Conservation (phyloP, 37 sponge, comb jelly and placozoan genomes). For the Hexactinellida sp. region DNA sequence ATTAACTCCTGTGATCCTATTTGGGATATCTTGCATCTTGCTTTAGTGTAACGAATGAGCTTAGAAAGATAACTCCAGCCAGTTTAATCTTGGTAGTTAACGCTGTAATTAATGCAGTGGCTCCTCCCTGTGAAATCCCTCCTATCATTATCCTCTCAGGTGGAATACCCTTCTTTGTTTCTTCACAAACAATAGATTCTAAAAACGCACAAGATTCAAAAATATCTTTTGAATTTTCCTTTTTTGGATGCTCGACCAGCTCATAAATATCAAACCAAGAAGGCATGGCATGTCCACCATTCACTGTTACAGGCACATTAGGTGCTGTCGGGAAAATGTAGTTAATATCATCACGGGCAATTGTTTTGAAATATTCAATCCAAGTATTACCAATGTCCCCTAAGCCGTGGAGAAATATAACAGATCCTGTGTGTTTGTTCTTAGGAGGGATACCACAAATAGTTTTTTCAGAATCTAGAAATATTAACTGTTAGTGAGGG, state of each 20-base stretch:
- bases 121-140: background rate
- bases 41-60: background rate
- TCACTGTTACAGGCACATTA: background rate
- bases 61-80: background rate
- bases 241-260: background rate
- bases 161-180: background rate
- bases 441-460: conserved; percentile 1
- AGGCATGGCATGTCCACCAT: background rate
- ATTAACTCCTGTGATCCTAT: background rate
- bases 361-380: background rate
- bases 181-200: background rate
- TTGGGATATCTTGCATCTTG: background rate
- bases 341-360: background rate
- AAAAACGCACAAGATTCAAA: background rate
- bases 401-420: background rate
- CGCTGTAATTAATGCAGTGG: background rate
- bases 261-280: conserved; percentile 2
- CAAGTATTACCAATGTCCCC: background rate
- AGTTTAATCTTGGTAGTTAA: background rate
- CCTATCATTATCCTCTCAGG: background rate
- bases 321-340: background rate
- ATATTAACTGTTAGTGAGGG: too few relatives aligned
- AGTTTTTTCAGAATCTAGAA: too few relatives aligned
- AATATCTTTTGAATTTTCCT: background rate
- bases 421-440: background rate